Evolutionary conservation across 2,797 vertebrate species (phyloP).

Genomic region (Poeciliopsis infans): DNA sequence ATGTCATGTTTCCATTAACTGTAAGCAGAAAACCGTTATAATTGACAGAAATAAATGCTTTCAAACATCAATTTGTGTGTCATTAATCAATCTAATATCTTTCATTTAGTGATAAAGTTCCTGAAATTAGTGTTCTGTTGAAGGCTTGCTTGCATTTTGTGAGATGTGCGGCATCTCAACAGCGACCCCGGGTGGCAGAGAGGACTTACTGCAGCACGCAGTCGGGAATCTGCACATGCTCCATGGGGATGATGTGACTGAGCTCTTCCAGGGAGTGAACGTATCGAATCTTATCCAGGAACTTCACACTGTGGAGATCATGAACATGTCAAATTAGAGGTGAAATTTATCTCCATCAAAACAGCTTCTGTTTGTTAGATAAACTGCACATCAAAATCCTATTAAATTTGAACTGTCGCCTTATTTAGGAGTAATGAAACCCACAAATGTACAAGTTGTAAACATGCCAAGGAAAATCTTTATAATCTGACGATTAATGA

Average conservation of each 20-base stretch:
- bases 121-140: not conserved
- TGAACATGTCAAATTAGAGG: not conserved
- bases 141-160: not conserved
- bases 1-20: not conserved
- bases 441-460: not conserved
- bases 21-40: not conserved
- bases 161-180: slow-evolving; percentile 12
- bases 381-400: not conserved
- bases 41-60: not conserved
- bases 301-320: slow-evolving; percentile 87
- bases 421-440: not conserved
- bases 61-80: not conserved
- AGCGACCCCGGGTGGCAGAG: slow-evolving; percentile 50
- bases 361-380: not conserved
- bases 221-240: slow-evolving; percentile 95
- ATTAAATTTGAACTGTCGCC: not conserved
- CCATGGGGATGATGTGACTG: slow-evolving; percentile 93
- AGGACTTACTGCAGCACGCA: slow-evolving; percentile 92
- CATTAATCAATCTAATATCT: not conserved
- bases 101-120: not conserved
- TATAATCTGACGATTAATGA: not conserved
- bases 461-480: not conserved
- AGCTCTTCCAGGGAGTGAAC: slow-evolving; percentile 92
- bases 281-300: slow-evolving; percentile 95
- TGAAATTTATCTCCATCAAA: not conserved